Percentiles rank a stretch among this genome's conserved stretches.
Conservation (phyloP, 2,113 vertebrate genomes). For the Macrotis lagotis region DNA sequence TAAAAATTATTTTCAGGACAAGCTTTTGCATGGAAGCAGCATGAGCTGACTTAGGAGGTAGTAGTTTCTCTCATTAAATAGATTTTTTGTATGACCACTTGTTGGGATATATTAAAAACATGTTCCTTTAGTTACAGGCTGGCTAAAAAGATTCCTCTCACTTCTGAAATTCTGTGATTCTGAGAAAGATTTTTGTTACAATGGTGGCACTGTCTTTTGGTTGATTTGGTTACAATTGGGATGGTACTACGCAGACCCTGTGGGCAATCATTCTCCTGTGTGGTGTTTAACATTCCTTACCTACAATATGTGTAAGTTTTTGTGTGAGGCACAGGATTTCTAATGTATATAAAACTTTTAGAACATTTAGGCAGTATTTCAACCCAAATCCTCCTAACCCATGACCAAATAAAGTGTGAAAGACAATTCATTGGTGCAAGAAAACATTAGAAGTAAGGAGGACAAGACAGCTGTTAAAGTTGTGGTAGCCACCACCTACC, state of each 20-base stretch:
- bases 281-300: not conserved
- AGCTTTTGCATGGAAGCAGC: not conserved
- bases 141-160: not conserved
- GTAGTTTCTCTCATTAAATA: not conserved
- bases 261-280: conserved; percentile 7
- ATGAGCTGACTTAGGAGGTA: not conserved
- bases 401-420: not conserved
- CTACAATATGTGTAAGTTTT: not conserved
- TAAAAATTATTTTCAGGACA: not conserved
- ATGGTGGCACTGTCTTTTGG: conserved; percentile 54
- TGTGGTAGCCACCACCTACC: not conserved
- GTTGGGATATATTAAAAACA: not conserved
- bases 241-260: conserved; percentile 22
- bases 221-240: conserved; percentile 22
- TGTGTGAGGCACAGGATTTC: not conserved
- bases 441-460: not conserved
- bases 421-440: not conserved
- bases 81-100: not conserved
- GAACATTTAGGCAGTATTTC: not conserved
- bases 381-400: not conserved
- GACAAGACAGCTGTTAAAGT: not conserved
- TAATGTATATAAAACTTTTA: not conserved
- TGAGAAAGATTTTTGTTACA: conserved; percentile 52
- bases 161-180: not conserved
- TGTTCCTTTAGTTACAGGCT: not conserved